Evolutionary conservation across 1,140 invertebrate species (phyloP).

Genomic region (Drosophila novamexicana): DNA sequence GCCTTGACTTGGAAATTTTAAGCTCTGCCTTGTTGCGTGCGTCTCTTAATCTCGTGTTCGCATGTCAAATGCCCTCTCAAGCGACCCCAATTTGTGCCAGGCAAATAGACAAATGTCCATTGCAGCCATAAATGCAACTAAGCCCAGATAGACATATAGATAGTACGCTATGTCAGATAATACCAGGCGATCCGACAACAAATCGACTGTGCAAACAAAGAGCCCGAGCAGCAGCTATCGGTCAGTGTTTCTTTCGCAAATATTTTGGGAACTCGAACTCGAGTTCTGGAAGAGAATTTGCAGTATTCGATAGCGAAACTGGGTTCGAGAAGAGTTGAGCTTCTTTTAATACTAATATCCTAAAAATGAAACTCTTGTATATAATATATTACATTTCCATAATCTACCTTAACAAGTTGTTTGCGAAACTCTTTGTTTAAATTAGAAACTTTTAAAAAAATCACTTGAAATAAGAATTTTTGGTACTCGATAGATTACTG

Average conservation of each 20-base stretch:
- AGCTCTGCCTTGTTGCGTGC: background rate
- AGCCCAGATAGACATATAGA: background rate
- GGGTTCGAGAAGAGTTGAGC: too few species aligned
- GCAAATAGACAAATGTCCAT: constrained; percentile 1
- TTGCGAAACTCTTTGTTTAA: too few species aligned
- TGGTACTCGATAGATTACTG: too few species aligned
- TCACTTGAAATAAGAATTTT: too few species aligned
- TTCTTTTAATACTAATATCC: too few species aligned
- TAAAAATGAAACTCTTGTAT: too few species aligned
- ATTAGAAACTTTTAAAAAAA: too few species aligned
- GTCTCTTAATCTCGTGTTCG: background rate
- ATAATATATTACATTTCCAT: too few species aligned
- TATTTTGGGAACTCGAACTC: too few species aligned
- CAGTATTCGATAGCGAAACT: background rate
- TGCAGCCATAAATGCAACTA: constrained; percentile 5
- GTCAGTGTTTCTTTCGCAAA: constrained; percentile 2
- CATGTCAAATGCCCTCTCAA: background rate
- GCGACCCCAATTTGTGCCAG: background rate
- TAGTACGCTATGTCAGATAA: constrained; percentile 3
- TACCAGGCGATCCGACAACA: background rate
- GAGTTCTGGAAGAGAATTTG: background rate
- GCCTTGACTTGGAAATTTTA: background rate
- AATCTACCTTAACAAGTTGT: too few species aligned
- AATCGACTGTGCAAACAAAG: constrained; percentile 4
- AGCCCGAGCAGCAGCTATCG: constrained; percentile 2